A percentile compares a stretch with the other conserved stretches of the same genome.
Evolutionary conservation across 2,888 invertebrate species (phyloP).

Genomic region (Aspidiotus rigidus): DNA sequence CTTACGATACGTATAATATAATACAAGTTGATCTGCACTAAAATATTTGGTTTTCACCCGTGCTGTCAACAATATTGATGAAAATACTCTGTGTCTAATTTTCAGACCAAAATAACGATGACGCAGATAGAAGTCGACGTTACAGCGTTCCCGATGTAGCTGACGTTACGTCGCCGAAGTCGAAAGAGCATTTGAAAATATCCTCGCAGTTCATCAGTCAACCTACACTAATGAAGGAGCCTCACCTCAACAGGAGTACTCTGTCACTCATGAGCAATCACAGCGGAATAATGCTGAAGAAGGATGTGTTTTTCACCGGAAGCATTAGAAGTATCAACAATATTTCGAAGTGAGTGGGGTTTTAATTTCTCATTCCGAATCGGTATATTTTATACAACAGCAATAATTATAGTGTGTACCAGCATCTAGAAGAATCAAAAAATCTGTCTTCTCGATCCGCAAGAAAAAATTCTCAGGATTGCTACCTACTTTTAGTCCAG

Average conservation of each 20-base stretch:
- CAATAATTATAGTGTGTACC: too few relatives aligned
- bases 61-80: too few relatives aligned
- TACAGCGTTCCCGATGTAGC: conserved; percentile 19
- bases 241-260: conserved; percentile 21
- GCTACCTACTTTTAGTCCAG: too few relatives aligned
- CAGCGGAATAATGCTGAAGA: conserved; percentile 66
- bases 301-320: conserved; percentile 83
- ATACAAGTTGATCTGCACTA: too few relatives aligned
- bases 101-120: background rate
- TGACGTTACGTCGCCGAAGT: conserved; percentile 10
- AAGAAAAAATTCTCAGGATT: too few relatives aligned
- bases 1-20: too few relatives aligned
- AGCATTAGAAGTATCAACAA: conserved; percentile 48
- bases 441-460: too few relatives aligned
- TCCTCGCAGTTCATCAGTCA: conserved; percentile 28
- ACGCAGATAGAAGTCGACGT: conserved; percentile 12
- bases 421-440: too few relatives aligned
- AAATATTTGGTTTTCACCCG: too few relatives aligned
- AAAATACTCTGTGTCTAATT: background rate
- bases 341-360: conserved; percentile 22
- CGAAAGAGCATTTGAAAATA: conserved; percentile 21
- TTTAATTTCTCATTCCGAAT: too few relatives aligned
- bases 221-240: conserved; percentile 16
- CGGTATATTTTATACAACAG: too few relatives aligned
- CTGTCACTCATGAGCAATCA: conserved; percentile 34